Evolutionary conservation across 2,888 invertebrate species (phyloP).

Genomic region (Stenotaenia linearis): DNA sequence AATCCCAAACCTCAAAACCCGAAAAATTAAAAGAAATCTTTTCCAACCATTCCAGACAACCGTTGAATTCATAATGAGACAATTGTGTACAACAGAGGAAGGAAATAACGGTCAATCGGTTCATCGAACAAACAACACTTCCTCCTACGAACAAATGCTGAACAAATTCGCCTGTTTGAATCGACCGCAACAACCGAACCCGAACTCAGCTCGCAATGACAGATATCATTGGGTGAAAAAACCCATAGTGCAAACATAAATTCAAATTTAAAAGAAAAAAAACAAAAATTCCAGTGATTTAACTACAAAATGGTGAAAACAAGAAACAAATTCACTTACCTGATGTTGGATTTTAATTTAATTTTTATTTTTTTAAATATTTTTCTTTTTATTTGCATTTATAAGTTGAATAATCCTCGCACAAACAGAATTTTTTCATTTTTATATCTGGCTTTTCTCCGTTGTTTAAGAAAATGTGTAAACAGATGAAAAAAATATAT

Average conservation of each 20-base stretch:
- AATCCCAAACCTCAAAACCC: too few species aligned
- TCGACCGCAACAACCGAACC: neutral
- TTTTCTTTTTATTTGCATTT: neutral
- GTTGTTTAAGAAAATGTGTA: neutral
- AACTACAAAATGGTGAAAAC: neutral
- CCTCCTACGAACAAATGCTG: neutral
- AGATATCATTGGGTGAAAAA: constrained; percentile 34
- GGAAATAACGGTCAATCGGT: neutral
- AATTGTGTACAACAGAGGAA: neutral
- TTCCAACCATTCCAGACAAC: too few species aligned
- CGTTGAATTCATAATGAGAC: neutral
- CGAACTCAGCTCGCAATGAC: constrained; percentile 27
- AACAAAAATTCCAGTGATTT: neutral
- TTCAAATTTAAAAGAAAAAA: neutral
- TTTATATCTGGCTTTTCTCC: neutral
- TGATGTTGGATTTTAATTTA: neutral
- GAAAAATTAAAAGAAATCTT: too few species aligned
- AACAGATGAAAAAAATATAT: neutral
- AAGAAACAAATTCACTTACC: neutral
- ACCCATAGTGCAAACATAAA: constrained; percentile 30
- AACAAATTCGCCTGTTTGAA: neutral
- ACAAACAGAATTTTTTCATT: neutral
- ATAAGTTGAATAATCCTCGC: neutral
- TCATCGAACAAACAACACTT: neutral
- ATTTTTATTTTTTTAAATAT: neutral